phyloP scores from a whole-genome alignment of 2,797 vertebrate genomes.

The Chrysocyon brachyurus region DNA sequence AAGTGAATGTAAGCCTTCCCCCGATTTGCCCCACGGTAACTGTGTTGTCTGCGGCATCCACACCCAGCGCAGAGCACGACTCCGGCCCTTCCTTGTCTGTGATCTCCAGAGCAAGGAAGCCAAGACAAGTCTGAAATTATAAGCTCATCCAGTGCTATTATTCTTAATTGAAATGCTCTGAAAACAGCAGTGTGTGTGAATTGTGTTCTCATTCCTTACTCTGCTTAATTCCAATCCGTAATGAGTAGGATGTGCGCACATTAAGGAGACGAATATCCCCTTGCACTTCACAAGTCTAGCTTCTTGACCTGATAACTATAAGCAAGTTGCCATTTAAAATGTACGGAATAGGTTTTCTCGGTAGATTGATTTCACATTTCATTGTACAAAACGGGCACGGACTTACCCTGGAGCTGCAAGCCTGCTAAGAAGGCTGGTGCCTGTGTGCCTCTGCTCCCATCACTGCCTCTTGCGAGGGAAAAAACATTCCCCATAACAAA shows the following conservation, averaged over 20 bases:
- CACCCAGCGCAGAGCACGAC: fast-evolving
- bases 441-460: fast-evolving
- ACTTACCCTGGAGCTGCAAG: neutral
- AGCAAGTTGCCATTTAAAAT: neutral
- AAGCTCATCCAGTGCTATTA: neutral
- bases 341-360: neutral
- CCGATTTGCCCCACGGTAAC: neutral
- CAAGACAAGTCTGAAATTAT: neutral
- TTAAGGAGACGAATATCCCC: neutral
- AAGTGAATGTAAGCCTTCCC: neutral
- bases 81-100: neutral
- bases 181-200: neutral
- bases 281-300: neutral
- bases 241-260: neutral
- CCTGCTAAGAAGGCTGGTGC: neutral
- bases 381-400: neutral
- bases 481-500: fast-evolving
- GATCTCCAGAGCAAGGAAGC: neutral
- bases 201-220: neutral
- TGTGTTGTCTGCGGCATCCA: fast-evolving
- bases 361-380: neutral
- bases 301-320: neutral
- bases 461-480: fast-evolving
- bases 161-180: neutral
- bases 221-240: neutral